A percentile compares a stretch with the other conserved stretches of the same genome.
These are phyloP conservation scores for Myrmecobius fasciatus DNA, from an alignment of 2,113 vertebrate species.

Conservation along the genomic window DNA sequence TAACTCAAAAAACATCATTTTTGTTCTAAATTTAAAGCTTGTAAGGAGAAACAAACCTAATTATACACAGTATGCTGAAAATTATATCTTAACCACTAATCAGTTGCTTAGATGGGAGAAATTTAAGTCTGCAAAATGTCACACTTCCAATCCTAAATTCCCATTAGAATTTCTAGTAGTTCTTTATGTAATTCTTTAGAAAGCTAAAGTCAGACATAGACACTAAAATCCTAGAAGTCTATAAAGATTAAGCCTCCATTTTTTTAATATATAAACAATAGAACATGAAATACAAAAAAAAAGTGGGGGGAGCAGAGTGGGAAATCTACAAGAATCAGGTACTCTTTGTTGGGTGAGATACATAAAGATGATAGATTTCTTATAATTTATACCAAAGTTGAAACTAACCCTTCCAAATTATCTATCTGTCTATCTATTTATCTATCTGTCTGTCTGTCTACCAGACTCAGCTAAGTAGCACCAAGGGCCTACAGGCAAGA, in stretches of 20 bases:
- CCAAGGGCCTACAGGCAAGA: background rate
- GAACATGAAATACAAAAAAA: background rate
- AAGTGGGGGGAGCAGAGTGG: no score
- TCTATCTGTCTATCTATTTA: background rate
- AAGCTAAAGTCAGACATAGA: background rate
- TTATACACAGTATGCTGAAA: conserved; percentile 61
- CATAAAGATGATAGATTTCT: background rate
- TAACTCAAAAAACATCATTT: conserved; percentile 74
- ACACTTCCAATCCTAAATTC: conserved; percentile 54
- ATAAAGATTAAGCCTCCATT: background rate
- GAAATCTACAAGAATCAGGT: background rate
- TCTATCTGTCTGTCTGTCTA: background rate
- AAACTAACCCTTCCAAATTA: background rate
- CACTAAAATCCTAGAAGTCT: background rate
- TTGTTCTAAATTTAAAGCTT: conserved; percentile 74
- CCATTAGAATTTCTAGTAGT: background rate
- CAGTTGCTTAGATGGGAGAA: conserved; percentile 71
- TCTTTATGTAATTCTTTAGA: conserved; percentile 14
- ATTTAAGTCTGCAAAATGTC: conserved; percentile 62
- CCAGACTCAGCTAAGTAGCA: background rate
- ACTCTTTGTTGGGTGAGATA: background rate
- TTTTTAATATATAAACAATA: background rate
- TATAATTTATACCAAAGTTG: background rate
- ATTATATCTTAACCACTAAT: conserved; percentile 68
- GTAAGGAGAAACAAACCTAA: conserved; percentile 72